phyloP scores from a whole-genome alignment of 2,888 invertebrate species.

The Scrobipalpa atriplicella region DNA sequence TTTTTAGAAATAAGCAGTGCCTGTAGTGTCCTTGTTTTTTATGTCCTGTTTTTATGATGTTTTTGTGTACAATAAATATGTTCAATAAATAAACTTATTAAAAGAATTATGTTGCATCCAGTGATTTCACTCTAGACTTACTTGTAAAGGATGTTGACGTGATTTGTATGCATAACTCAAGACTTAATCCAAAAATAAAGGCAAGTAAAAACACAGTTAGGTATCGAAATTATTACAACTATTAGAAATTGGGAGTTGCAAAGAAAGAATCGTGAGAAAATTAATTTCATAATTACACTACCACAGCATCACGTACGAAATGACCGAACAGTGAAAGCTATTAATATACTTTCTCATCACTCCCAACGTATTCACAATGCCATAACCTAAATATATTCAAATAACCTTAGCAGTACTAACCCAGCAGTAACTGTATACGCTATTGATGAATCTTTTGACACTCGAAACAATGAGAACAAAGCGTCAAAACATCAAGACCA shows the following conservation, averaged over 20 bases:
- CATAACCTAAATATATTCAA: slow-evolving; percentile 40
- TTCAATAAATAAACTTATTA: too few species aligned
- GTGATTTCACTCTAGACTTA: too few species aligned
- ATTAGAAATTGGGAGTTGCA: neutral
- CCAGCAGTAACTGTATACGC: slow-evolving; percentile 52
- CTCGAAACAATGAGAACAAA: slow-evolving; percentile 66
- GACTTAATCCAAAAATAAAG: too few species aligned
- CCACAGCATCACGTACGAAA: slow-evolving; percentile 24
- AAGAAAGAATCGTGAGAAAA: slow-evolving; percentile 26
- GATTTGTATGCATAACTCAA: too few species aligned
- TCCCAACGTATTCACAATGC: slow-evolving; percentile 31
- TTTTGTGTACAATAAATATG: too few species aligned
- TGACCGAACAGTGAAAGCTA: slow-evolving; percentile 35
- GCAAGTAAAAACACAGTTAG: neutral
- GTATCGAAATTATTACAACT: neutral
- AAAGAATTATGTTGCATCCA: too few species aligned
- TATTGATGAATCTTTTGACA: slow-evolving; percentile 71
- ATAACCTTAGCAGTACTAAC: slow-evolving; percentile 42
- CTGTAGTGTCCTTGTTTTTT: too few species aligned
- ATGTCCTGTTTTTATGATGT: too few species aligned
- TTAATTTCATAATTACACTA: slow-evolving; percentile 17
- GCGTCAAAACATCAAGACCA: slow-evolving; percentile 56
- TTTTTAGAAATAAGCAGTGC: too few species aligned
- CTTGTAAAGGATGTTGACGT: too few species aligned
- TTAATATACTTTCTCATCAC: slow-evolving; percentile 35